Base-by-base conservation (phyloP, 2,113 vertebrate species). In the Catharus fuscescens region DNA sequence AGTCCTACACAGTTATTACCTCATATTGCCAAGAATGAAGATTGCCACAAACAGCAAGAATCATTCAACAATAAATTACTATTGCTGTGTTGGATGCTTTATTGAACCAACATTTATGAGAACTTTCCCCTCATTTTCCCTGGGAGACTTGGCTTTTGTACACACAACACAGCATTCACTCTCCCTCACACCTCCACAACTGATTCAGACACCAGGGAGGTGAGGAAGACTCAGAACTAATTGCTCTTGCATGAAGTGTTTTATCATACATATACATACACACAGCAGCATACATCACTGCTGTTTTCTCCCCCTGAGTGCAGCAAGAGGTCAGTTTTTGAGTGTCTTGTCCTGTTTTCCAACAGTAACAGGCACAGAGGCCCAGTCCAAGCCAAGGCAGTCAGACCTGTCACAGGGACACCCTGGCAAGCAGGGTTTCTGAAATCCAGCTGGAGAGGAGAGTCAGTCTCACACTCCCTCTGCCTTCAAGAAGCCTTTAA, bases 171-270 rank as follows among this genome's bases (percentile, higher is more conserved):
- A 77, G 79, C 60, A 80, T 21, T 82, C 74, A 56, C 78, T 32
- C 52, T 88, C 42, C 32, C 42, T 90, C 71, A 80, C 71, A 94
- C 47, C 84, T 85, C 91, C 91, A 72, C 71, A 80, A 12, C 59
- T 82, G 79, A 94, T 56, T 94, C 79, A 92, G 78, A 73, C 44
- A 69, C 45, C 81, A 74, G 70, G 81, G 69, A 84, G 28, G 65
- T 78, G 44, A 56, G 64, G 65, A 90, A 60, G 50, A 24, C 71
- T 90, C 67, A 66, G 60, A 86, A 82, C 45, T 88, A 90, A 95
- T 45, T 66, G 66, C 45, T 83, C 52, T 73, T 53, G 15, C 62
- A 80, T 8, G 6, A 90, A 80, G 53, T 25, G 60, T 86, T 95
- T 65, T 62, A 86, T 91, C 47, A 48, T 47, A 47, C 47, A 47